Evolutionary conservation across 2,113 vertebrate genomes (phyloP).

Genomic region (Crotalus tigris): DNA sequence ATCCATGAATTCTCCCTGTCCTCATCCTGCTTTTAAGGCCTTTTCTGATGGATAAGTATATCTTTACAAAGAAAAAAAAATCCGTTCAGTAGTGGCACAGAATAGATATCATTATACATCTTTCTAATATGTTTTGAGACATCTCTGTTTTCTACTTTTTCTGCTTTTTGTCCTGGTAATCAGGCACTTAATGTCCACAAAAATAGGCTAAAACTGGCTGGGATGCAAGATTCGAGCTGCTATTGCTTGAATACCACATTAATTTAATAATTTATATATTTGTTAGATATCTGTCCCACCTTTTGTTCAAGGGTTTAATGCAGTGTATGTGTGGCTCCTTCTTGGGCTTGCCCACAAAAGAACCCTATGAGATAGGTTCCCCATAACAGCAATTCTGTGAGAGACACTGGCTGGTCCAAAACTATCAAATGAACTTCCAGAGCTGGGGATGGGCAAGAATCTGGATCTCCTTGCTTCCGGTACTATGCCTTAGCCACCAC

Average conservation of each 20-base stretch:
- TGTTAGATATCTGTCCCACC: not conserved
- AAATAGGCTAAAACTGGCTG: not conserved
- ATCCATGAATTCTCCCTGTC: not conserved
- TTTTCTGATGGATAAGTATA: not conserved
- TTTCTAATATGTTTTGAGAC: not conserved
- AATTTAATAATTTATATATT: not conserved
- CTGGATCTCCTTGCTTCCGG: not conserved
- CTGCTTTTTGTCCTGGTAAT: not conserved
- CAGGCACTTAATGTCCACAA: too few species aligned
- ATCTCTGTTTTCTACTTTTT: not conserved
- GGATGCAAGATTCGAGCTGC: not conserved
- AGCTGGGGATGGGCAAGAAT: not conserved
- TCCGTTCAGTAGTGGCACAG: not conserved
- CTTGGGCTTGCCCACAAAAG: not conserved
- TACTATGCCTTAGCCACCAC: not conserved
- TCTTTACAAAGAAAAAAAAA: not conserved
- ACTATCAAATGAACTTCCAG: not conserved
- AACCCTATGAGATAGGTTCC: not conserved
- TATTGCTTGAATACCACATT: too few species aligned
- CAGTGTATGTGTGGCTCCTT: not conserved
- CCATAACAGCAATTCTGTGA: not conserved
- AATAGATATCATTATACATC: not conserved
- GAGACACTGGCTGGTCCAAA: not conserved
- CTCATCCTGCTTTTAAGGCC: not conserved
- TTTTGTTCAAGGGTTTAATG: not conserved